Evolutionary conservation across 1,140 invertebrate genomes (phyloP).

Genomic region (Listronotus oregonensis): DNA sequence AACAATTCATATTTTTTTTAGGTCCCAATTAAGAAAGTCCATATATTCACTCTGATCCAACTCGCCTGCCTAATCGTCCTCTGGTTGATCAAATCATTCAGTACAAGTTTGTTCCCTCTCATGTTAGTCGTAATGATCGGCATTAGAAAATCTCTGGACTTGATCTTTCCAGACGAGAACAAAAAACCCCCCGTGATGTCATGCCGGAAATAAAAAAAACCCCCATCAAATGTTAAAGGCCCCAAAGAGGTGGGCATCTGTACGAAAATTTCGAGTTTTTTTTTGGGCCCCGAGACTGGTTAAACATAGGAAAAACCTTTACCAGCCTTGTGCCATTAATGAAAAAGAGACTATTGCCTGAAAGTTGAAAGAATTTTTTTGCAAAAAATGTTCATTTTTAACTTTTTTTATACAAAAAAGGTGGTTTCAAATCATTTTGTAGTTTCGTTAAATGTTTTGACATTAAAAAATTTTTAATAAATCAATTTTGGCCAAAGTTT

Average conservation of each 20-base stretch:
- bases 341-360: conserved; percentile 34
- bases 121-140: conserved; percentile 99
- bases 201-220: conserved; percentile 93
- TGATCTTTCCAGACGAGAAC: conserved; percentile 88
- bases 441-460: no score
- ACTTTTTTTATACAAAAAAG: no score
- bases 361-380: conserved; percentile 5
- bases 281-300: conserved; percentile 47
- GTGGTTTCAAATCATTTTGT: no score
- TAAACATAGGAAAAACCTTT: conserved; percentile 30
- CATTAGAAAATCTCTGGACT: conserved; percentile 90
- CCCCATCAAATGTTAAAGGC: conserved; percentile 73
- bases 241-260: conserved; percentile 75
- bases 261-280: conserved; percentile 43
- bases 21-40: conserved; percentile 92
- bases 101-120: conserved; percentile 90
- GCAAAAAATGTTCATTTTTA: no score
- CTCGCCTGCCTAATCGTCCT: conserved; percentile 86
- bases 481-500: no score
- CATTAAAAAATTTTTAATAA: no score
- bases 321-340: conserved; percentile 30
- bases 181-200: conserved; percentile 96
- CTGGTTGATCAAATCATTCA: conserved; percentile 97
- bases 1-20: conserved; percentile 52
- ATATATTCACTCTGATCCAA: conserved; percentile 94